A percentile compares a stretch with the other conserved stretches of the same genome.
phyloP scores from a whole-genome alignment of 2,113 vertebrate genomes.

The Thamnaconus septentrionalis region DNA sequence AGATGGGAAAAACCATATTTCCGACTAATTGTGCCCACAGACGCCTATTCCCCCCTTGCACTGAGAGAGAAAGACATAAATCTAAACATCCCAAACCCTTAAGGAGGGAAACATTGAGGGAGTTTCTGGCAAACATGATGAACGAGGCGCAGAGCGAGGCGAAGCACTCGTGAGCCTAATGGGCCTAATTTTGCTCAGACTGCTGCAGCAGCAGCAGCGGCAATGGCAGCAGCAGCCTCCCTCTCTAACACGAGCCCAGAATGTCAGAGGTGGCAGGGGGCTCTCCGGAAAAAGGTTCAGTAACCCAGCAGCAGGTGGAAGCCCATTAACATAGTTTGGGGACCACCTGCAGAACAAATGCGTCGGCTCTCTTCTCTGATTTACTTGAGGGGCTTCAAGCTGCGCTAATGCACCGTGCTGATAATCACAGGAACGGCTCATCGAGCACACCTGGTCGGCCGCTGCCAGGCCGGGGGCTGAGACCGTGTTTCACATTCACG shows the following conservation, averaged over 20 bases:
- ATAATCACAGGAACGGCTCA: constrained; percentile 76
- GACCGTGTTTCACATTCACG: constrained; percentile 68
- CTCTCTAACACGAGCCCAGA: constrained; percentile 21
- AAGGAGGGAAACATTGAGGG: not conserved
- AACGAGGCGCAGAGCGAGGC: constrained; percentile 42
- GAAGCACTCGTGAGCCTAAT: constrained; percentile 41
- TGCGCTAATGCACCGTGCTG: constrained; percentile 65
- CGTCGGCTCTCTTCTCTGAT: constrained; percentile 57
- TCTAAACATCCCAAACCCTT: constrained; percentile 14
- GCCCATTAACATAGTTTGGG: constrained; percentile 66
- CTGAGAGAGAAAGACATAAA: constrained; percentile 1
- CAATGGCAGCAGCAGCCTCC: constrained; percentile 5
- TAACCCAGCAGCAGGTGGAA: constrained; percentile 73
- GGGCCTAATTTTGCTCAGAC: constrained; percentile 47
- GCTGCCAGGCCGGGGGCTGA: constrained; percentile 43
- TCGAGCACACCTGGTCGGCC: constrained; percentile 73
- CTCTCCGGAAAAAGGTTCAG: constrained; percentile 60
- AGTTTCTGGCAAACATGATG: constrained; percentile 40
- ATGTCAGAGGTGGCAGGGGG: constrained; percentile 26
- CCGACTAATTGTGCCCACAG: not conserved
- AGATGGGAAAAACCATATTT: not conserved
- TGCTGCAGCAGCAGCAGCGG: not conserved
- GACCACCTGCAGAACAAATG: constrained; percentile 66
- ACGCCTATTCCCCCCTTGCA: not conserved
- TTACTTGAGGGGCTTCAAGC: constrained; percentile 67